Evolutionary conservation across 1,140 invertebrate species (phyloP), one percentile per base, ranked within the genome.

Genomic region (Euwallacea fornicatus): DNA sequence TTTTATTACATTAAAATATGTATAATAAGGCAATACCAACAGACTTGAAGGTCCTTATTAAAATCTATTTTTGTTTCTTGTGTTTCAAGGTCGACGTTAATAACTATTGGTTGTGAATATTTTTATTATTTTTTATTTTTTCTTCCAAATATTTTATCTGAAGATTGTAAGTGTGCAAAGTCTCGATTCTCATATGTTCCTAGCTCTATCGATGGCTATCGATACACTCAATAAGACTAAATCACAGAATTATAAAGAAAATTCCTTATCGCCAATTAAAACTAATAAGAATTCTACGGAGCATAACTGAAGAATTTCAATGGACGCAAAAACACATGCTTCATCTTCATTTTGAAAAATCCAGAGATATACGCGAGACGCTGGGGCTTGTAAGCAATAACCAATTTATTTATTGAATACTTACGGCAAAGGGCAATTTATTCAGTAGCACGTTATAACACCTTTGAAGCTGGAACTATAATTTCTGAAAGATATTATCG

Each of bases 191-290:
- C 21, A 33, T 33, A 33, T 33, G 21, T n/a, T n/a, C n/a, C n/a
- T n/a, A n/a, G n/a, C 1, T 33, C 21, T 50, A 50, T 50, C 13
- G 46, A 56, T 68, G 44, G 47, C 13, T 60, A 68, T 68, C 66
- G 46, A 47, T 68, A 13, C 9, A 50, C 33, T 53, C 60, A 63
- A 69, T 69, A 69, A 63, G 46, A 55, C 68, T 56, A 63, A 62
- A 69, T 69, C 68, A 63, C 42, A 69, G 60, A 60, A 66, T 66
- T 15, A 21, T 61, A 69, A 56, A 66, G 64, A 69, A 61, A 69
- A 69, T 69, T 63, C 68, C 68, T 69, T 69, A 69, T 63, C 68
- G 68, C 68, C 60, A 69, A 69, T 69, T 69, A 69, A 69, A 69
- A 69, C 68, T 69, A 69, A 69, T 69, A 69, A 63, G 68, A 69